A percentile compares a stretch with the other conserved stretches of the same genome.
These are phyloP conservation scores for Cercopithecus hamlyni DNA, from an alignment of 2,797 vertebrate species.

Conservation along the genomic window DNA sequence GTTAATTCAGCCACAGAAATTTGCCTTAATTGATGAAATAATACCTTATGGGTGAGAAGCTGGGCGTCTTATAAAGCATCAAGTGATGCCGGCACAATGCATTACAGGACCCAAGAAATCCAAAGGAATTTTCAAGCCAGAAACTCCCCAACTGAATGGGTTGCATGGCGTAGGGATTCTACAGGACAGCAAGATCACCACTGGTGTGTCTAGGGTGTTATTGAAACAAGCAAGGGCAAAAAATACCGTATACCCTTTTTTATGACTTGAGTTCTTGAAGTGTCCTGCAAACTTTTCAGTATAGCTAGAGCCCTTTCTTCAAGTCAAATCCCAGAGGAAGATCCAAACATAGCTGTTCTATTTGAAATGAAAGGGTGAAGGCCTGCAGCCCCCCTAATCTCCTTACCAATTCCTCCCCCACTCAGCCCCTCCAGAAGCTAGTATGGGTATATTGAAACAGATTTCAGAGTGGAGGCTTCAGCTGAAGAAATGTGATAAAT, in stretches of 20 bases:
- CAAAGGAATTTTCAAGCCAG: background rate
- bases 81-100: background rate
- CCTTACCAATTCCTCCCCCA: background rate
- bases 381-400: background rate
- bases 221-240: background rate
- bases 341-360: background rate
- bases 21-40: background rate
- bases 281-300: background rate
- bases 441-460: background rate
- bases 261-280: background rate
- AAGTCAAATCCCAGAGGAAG: background rate
- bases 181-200: background rate
- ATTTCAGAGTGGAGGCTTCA: constrained; percentile 40
- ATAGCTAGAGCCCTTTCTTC: background rate
- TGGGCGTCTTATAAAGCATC: background rate
- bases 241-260: background rate
- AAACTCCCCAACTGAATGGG: background rate
- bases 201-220: background rate
- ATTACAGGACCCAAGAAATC: background rate
- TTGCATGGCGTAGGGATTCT: rapidly evolving
- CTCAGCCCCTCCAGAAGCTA: background rate
- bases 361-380: background rate
- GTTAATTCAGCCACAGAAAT: background rate
- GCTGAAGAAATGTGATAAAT: constrained; percentile 63
- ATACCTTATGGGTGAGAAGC: background rate